Base-by-base conservation (phyloP, 2,888 invertebrate genomes). In the Gisinianus flammeolus region DNA sequence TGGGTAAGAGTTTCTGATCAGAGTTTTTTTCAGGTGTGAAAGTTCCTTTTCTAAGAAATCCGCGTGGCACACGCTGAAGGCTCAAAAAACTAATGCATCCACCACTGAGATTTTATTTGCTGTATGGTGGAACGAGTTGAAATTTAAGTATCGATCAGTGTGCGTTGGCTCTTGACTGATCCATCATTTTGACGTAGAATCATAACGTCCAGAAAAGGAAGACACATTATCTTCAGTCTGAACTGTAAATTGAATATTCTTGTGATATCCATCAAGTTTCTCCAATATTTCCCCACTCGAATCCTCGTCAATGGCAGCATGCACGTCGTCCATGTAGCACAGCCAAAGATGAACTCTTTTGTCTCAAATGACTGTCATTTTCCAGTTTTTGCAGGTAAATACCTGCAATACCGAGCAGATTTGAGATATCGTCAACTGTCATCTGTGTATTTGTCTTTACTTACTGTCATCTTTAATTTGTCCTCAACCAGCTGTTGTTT, bases 91-190 rank as follows among this genome's bases (percentile, higher is more conserved):
- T 8, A 68, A 35, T 3, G 68, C 31, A 22, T 68, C 68, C 2
- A 68, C 16, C 12, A 35, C 68, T 12, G 68, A 68, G 8, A 68
- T 68, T 35, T 68, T 68, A 24, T 68, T 68, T 5, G 68, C 1
- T 35, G 22, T 10, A 33, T 12, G 35, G 24, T 68, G 68, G 22
- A 68, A 68, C 1, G 68, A 68, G 0, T 35, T 28, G 31, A 68
- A 68, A 68, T 68, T 33, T 33, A 68, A n/a, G 35, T 68, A 68
- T n/a, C 68, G 31, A 22, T 35, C 31, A 4, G 68, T 68, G n/a
- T 68, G 22, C 3, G 68, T 68, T 22, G 33, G 2, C 16, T 54
- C 19, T 54, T 54, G 5, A 16, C n/a, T 4, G 54, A 54, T 19
- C 54, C 54, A 16, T 54, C 54, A 4, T 19, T 3, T 54, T 54